A percentile compares a stretch with the other conserved stretches of the same genome.
Conservation (phyloP, 2,113 vertebrate species). For the Gnathonemus echidnorhynchus region DNA sequence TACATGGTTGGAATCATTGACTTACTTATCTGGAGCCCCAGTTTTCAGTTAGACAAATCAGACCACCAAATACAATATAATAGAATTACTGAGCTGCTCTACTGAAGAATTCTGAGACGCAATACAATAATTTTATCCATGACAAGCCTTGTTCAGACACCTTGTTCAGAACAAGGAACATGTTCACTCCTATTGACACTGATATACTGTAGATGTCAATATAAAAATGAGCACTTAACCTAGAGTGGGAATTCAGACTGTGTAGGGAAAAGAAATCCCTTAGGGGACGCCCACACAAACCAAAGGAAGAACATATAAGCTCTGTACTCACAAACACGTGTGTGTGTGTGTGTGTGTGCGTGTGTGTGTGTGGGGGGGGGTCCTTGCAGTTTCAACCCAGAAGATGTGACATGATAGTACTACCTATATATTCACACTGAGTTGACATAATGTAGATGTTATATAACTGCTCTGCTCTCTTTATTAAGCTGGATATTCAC, state of each 20-base stretch:
- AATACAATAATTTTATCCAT: background rate
- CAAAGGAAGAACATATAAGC: background rate
- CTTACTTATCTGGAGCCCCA: background rate
- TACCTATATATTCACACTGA: background rate
- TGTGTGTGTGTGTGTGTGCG: too few species aligned
- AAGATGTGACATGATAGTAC: background rate
- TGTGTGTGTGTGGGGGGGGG: background rate
- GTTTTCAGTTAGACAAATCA: background rate
- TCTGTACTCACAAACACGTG: background rate
- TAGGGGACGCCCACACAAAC: background rate
- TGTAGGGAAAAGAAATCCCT: background rate
- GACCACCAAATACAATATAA: background rate
- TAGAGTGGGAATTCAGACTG: background rate
- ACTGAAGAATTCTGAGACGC: background rate
- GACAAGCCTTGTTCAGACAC: background rate
- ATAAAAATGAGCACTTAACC: background rate
- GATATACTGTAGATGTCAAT: background rate
- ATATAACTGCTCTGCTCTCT: background rate
- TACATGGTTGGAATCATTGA: background rate
- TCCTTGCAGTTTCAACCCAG: background rate
- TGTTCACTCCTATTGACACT: background rate
- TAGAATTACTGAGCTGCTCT: background rate
- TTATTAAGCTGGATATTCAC: background rate
- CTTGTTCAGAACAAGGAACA: background rate
- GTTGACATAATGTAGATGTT: background rate